Evolutionary conservation across 2,888 invertebrate genomes (phyloP), one percentile per base, ranked within the genome.

Genomic region (Mayetiola destructor): DNA sequence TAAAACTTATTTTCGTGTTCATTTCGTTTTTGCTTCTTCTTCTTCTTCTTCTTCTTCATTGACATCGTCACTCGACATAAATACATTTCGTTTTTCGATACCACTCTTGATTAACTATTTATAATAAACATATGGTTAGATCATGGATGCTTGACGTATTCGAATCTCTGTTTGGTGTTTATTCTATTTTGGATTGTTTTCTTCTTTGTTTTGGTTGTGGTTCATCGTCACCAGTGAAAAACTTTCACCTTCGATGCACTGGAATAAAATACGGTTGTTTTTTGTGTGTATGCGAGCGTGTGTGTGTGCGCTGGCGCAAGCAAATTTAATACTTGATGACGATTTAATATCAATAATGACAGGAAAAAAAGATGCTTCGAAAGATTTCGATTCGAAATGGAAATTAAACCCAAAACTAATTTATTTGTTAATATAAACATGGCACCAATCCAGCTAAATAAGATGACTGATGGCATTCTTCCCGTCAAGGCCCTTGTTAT

Each of bases 241-340:
- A 48, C 48, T 48, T 48, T 48, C 48, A 48, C 48, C 48, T 48
- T 48, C 48, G 16, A 48, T 48, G 48, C 48, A 48, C 48, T 27
- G 27, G 27, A 48, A 6, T 9, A 48, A 42, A 21, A 42, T 42
- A 23, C 23, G 14, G 21, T 42, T 42, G 14, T 23, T n/a, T n/a
- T n/a, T n/a, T n/a, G n/a, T n/a, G n/a, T n/a, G n/a, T n/a, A n/a
- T n/a, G n/a, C n/a, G n/a, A n/a, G n/a, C n/a, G n/a, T n/a, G n/a
- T n/a, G n/a, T n/a, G n/a, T n/a, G n/a, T n/a, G n/a, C n/a, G n/a
- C n/a, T n/a, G n/a, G n/a, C n/a, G n/a, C n/a, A n/a, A n/a, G n/a
- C n/a, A 42, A 23, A 42, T 10, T 42, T 23, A 23, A 42, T 23
- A 23, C n/a, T n/a, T n/a, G n/a, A 42, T 12, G 20, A 40, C 16